Evolutionary conservation across 1,140 invertebrate species (phyloP), one percentile per base, ranked within the genome.

Genomic region (Leptonema lineaticorne): DNA sequence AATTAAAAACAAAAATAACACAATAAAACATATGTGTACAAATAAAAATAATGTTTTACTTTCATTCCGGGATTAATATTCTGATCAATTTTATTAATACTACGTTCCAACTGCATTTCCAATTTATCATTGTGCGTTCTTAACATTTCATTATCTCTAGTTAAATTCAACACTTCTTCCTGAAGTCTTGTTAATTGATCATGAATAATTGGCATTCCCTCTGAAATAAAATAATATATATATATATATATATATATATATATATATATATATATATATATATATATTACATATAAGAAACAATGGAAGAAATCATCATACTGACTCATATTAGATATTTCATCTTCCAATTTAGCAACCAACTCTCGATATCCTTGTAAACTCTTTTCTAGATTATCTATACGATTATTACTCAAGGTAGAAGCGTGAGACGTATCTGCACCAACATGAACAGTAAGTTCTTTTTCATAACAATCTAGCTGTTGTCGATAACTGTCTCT

Each of bases 381-480:
- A 0, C 85, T 80, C 69, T 85, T 84, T 75, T 91, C 89, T 9
- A 90, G 78, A 41, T 86, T 85, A 41, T 89, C 84, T 0, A 90
- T 81, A n/a, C 87, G 78, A 69, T 82, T 81, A 20, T 50, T 7
- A 81, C 74, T 58, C 84, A 73, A 74, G 86, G 74, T 60, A 75
- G 76, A 68, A 78, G 75, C 18, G 75, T 76, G 26, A 79, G 78
- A 74, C 75, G 76, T 14, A 72, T 67, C 65, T 78, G 79, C 3
- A 2, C 78, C 78, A 22, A 76, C 75, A 5, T 6, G 5, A 74
- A 85, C 82, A 7, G 90, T 90, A 64, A 90, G 79, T 78, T 94
- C 92, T 75, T 89, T 90, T 77, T 94, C 92, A 74, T 93, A 94
- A 29, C 90, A 88, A 70, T 93, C 91, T 30, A 94, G 75, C 68